Percentiles rank a stretch among this genome's conserved stretches.
Evolutionary conservation across 2,888 invertebrate species (phyloP).

Genomic region (Salticus scenicus): DNA sequence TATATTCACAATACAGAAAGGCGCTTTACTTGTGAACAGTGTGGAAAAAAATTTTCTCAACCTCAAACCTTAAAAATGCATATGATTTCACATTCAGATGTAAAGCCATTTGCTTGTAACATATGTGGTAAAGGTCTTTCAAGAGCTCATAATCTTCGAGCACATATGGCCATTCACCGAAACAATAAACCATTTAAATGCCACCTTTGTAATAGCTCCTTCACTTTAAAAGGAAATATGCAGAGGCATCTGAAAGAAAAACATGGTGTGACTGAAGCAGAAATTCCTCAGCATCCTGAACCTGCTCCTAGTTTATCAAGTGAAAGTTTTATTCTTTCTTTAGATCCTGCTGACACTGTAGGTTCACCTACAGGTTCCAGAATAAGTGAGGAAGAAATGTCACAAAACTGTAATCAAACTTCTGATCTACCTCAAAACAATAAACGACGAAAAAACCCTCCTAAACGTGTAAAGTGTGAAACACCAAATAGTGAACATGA

Average conservation of each 20-base stretch:
- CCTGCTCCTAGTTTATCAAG: conserved; percentile 50
- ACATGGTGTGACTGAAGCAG: conserved; percentile 70
- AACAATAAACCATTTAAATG: conserved; percentile 76
- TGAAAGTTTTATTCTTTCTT: conserved; percentile 60
- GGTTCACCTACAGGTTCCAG: conserved; percentile 48
- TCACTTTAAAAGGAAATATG: conserved; percentile 76
- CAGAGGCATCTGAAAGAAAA: conserved; percentile 72
- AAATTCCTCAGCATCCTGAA: conserved; percentile 52
- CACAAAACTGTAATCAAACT: conserved; percentile 56
- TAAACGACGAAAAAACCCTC: conserved; percentile 60
- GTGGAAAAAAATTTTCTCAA: conserved; percentile 76
- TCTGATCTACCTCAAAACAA: conserved; percentile 58
- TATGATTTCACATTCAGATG: conserved; percentile 76
- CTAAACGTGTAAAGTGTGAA: conserved; percentile 63
- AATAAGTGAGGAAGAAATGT: conserved; percentile 61
- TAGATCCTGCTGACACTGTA: conserved; percentile 50
- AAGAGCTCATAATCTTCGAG: conserved; percentile 76
- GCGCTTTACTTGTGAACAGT: conserved; percentile 75
- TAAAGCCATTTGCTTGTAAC: conserved; percentile 76
- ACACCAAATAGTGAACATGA: conserved; percentile 61
- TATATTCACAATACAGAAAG: conserved; percentile 75
- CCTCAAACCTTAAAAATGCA: conserved; percentile 77
- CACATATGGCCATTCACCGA: conserved; percentile 77
- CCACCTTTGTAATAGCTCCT: conserved; percentile 76
- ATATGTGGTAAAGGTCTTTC: conserved; percentile 77